Base-by-base conservation (phyloP, 2,113 vertebrate species). In the Galbula dea region DNA sequence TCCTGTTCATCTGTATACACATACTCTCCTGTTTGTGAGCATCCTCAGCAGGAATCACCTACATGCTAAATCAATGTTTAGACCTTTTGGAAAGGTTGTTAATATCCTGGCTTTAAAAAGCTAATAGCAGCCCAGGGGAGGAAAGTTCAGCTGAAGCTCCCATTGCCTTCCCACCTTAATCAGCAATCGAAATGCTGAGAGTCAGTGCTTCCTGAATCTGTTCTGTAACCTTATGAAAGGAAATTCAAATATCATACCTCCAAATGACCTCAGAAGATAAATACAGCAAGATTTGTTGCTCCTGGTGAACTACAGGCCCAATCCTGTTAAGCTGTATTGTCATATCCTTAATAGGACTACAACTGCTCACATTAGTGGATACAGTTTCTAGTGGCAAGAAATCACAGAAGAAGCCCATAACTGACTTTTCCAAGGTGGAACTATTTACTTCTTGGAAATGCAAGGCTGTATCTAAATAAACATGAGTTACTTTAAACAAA, bases 1-100 rank as follows among this genome's bases (percentile, higher is more conserved):
- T 90, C 93, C 93, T 97, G 32, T 62, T 87, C 68, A 15, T 62
- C 58, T 86, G 48, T 59, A 77, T n/a, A 29, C 14, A 77, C 12
- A 10, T 83, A 81, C 73, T 84, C 69, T 95, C 93, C 84, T 82
- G 74, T 85, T 94, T 92, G 95, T 91, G 83, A 96, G 86, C 96
- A 95, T 97, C 93, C 95, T 95, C 72, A 86, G 89, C 94, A 94
- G 85, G 85, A 97, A 84, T 93, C 80, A 78, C 93, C 90, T 76
- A 83, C 66, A 69, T 6, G 39, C 86, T 93, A 89, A 93, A 97
- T 92, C 95, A 89, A 68, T 89, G 83, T 90, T 96, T 90, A 90
- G 87, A 89, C 80, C 91, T 95, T 95, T 93, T 82, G 89, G 86
- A 94, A 87, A 96, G 34, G 67, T 86, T 96, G 68, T 86, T 94